Evolutionary conservation across 2,888 invertebrate species (phyloP), one percentile per base, ranked within the genome.

Genomic region (Branchellion lobata): DNA sequence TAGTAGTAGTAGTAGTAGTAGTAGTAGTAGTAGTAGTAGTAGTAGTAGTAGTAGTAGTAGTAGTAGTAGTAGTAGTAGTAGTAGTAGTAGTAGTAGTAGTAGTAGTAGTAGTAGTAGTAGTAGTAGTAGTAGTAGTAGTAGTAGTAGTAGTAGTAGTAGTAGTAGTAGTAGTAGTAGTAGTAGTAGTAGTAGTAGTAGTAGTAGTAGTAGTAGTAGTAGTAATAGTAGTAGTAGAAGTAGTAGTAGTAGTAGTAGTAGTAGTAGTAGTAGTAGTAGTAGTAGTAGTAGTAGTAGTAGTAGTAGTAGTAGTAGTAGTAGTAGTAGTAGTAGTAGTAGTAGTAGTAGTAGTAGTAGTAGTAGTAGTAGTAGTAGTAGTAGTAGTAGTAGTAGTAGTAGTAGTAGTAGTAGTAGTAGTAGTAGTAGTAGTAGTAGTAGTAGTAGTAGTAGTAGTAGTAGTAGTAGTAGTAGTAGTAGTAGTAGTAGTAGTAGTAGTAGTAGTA

Each of bases 151-250:
- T 27, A 65, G 65, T 65, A 65, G 65, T 65, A 65, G 65, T 65
- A 65, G 65, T 65, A 65, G 65, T 65, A 65, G 65, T 29, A 65
- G 65, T 65, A 65, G 65, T 65, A 65, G 65, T 65, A 65, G 65
- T 65, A 65, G 65, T 65, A 65, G 65, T 65, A 65, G 24, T 29
- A 65, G n/a, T 29, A 65, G n/a, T 27, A 65, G n/a, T 29, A 65
- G 24, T 29, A 65, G 65, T 27, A 65, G 29, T 27, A 27, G 65
- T 65, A 65, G 65, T n/a, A 65, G 65, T n/a, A 65, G 65, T 65
- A 65, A n/a, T 65, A 65, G 65, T 65, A 65, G 29, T 65, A 65
- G 65, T 65, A 65, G 65, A n/a, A 65, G 65, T n/a, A 65, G 65
- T n/a, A 65, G 29, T 65, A 65, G 29, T 65, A 29, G 65, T 65